phyloP scores from a whole-genome alignment of 2,113 vertebrate species.

The Perognathus longimembris region DNA sequence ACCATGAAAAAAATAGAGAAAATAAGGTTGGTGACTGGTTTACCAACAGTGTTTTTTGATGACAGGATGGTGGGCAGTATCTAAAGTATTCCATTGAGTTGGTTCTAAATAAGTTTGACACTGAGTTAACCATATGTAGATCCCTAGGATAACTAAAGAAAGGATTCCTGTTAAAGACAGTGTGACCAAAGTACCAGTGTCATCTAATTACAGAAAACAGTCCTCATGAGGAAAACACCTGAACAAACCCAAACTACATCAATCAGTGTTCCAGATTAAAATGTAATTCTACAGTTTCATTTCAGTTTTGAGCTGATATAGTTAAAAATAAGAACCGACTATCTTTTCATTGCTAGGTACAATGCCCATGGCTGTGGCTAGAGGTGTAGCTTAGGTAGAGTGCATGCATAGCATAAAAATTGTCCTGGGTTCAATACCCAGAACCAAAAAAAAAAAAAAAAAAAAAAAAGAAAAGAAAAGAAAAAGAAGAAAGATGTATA shows the following conservation, averaged over 20 bases:
- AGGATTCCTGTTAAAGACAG: background rate
- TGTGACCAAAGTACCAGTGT: background rate
- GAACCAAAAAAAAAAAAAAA: no score
- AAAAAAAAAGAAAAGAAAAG: accelerated
- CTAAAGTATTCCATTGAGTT: background rate
- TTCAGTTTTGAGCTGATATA: background rate
- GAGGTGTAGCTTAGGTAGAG: background rate
- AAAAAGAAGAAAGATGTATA: no score
- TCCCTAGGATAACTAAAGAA: background rate
- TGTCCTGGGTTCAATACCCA: background rate
- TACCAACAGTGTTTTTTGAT: background rate
- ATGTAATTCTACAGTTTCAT: no score
- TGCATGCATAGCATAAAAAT: no score
- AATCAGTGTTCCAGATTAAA: background rate
- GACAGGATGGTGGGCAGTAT: accelerated
- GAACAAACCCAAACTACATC: background rate
- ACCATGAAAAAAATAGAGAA: no score
- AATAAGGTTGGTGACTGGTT: background rate
- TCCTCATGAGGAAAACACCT: background rate
- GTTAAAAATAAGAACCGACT: background rate
- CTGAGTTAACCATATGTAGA: background rate
- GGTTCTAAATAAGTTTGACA: constrained; percentile 2
- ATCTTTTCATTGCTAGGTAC: background rate
- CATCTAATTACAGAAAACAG: background rate
- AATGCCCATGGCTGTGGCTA: background rate